Conservation (phyloP, 2,797 vertebrate species). For the Xiphorhynchus erythropygius region DNA sequence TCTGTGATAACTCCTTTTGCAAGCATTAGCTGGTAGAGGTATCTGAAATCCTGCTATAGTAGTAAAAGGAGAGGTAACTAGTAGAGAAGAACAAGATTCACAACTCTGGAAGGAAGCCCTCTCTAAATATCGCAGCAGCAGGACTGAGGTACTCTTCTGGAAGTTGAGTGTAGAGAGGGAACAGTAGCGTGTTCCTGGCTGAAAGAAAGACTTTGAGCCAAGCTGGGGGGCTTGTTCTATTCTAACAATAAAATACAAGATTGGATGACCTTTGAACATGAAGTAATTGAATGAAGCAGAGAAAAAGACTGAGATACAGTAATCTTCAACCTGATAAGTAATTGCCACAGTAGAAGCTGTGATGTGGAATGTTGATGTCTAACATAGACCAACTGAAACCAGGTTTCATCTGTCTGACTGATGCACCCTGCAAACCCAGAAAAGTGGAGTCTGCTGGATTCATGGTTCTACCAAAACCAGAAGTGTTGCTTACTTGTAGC, state of each 20-base stretch:
- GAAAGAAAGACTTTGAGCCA: neutral
- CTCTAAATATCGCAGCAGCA: neutral
- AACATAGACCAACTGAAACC: neutral
- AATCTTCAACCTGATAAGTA: neutral
- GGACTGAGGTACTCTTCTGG: neutral
- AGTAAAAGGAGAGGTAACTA: neutral
- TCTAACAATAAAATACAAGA: neutral
- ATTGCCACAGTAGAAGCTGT: neutral
- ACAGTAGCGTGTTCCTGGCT: neutral
- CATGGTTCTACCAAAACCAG: neutral
- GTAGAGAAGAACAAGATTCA: neutral
- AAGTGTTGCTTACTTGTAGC: neutral
- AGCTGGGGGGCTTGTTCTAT: neutral
- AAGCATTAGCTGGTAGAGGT: neutral
- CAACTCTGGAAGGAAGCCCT: neutral
- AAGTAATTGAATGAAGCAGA: neutral
- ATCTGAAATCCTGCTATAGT: neutral
- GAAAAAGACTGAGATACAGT: neutral
- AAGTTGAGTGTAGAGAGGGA: accelerated
- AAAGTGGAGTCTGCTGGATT: neutral
- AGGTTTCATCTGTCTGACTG: accelerated
- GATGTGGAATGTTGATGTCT: neutral
- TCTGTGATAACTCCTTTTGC: neutral
- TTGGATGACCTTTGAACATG: neutral
- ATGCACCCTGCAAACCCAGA: neutral